Conservation (phyloP, 2,113 vertebrate genomes). For the Myocastor coypus region DNA sequence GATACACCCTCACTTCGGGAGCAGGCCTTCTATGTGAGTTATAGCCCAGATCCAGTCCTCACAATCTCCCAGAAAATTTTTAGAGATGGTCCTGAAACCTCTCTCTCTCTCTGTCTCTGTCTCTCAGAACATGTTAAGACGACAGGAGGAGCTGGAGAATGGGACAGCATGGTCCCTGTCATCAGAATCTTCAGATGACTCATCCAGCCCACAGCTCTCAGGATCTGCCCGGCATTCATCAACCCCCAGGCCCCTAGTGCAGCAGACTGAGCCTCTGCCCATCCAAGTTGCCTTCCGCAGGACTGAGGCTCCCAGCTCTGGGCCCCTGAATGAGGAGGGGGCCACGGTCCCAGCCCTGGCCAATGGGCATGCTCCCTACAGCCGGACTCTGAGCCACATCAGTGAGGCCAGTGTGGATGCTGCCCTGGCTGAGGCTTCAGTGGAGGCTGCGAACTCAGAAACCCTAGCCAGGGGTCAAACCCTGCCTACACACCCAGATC, state of each 20-base stretch:
- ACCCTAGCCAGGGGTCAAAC: neutral
- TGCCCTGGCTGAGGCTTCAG: slow-evolving; percentile 77
- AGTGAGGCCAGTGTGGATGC: slow-evolving; percentile 94
- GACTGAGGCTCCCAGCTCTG: slow-evolving; percentile 81
- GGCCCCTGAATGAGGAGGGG: slow-evolving; percentile 66
- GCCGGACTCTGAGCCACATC: slow-evolving; percentile 96
- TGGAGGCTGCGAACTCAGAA: slow-evolving; percentile 70
- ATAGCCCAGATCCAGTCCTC: neutral
- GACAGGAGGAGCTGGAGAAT: slow-evolving; percentile 94
- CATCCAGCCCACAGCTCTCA: slow-evolving; percentile 94
- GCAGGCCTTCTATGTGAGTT: slow-evolving; percentile 99
- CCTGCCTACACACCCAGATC: neutral
- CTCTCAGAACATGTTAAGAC: slow-evolving; percentile 93
- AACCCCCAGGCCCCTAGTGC: slow-evolving; percentile 88
- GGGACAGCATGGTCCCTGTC: slow-evolving; percentile 97
- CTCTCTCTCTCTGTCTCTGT: neutral
- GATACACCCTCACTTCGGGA: slow-evolving; percentile 96
- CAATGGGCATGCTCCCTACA: slow-evolving; percentile 89
- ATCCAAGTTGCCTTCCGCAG: slow-evolving; percentile 92
- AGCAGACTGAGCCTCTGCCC: slow-evolving; percentile 87
- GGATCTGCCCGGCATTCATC: slow-evolving; percentile 85
- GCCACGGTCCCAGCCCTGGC: slow-evolving; percentile 80
- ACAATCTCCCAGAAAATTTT: neutral
- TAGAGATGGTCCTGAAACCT: neutral
- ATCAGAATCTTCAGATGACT: slow-evolving; percentile 96